Base-by-base conservation (phyloP, 2,797 vertebrate species). In the Notolepis coatsorum region DNA sequence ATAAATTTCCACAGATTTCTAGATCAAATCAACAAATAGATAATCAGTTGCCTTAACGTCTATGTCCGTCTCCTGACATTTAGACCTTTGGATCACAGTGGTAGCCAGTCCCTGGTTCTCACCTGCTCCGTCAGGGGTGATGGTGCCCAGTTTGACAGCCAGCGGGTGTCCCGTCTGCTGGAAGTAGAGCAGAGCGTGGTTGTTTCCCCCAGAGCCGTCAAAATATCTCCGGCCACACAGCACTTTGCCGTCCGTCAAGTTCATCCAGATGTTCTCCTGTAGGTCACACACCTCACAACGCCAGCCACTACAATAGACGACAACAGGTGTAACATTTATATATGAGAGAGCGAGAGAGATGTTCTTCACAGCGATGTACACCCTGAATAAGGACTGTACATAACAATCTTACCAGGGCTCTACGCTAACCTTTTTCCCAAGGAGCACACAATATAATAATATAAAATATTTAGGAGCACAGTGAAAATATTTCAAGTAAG, bases 211-310 rank as follows among this genome's bases (percentile, higher is more conserved):
- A 0, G 96, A 93, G 77, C 98, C 97, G 1, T 99, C 98, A 1
- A 99, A 99, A 81, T 99, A 98, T 73, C 96, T 93, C 12, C 98
- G 96, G 8, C 98, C 98, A 10, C 98, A 99, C 15, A 97, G 75
- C 73, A 99, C 94, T 83, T 96, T 95, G 53, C 98, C 98, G 0
- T 99, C 98, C 0, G 96, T 97, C 89, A 99, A 92, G 86, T 99
- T 99, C 93, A 99, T 94, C 98, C 98, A 99, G 60, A 99, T 72
- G 79, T 99, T 99, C 86, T 99, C 98, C 72, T 94, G 93, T 83
- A 99, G 95, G 84, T 96, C 95, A 60, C 98, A 99, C 66, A 97
- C 95, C 79, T 95, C 95, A 80, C 98, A 99, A 64, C 92, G 95
- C 98, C 98, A 99, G 68, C 97, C 97, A 57, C 98, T 99, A 20